A percentile compares a stretch with the other conserved stretches of the same genome.
Evolutionary conservation across 2,113 vertebrate genomes (phyloP).

Genomic region (Donacobius atricapilla): DNA sequence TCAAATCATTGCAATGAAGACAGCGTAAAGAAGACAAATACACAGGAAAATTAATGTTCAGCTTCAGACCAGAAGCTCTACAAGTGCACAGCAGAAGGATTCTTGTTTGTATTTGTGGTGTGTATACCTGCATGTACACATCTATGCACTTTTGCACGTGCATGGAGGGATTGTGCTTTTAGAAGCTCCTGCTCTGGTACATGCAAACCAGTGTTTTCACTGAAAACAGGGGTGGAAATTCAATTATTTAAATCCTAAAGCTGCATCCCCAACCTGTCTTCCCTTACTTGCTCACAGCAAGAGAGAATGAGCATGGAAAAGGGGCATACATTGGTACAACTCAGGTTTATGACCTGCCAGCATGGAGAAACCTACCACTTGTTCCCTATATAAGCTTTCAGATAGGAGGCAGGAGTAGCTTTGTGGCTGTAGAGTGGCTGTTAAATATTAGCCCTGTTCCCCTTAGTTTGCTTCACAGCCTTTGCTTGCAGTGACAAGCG

Average conservation of each 20-base stretch:
- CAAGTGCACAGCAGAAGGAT: neutral
- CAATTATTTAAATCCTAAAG: neutral
- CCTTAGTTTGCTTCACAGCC: neutral
- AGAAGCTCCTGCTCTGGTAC: neutral
- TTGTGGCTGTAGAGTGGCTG: neutral
- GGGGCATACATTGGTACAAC: neutral
- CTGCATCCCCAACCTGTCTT: neutral
- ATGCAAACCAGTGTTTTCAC: neutral
- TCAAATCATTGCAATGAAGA: neutral
- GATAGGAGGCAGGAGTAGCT: neutral
- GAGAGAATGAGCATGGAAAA: neutral
- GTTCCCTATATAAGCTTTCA: neutral
- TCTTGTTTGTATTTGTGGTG: neutral
- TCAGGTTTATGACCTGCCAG: neutral
- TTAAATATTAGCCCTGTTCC: neutral
- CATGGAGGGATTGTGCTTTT: neutral
- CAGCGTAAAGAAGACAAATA: neutral
- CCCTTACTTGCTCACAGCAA: neutral
- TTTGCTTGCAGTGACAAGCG: conserved; percentile 4
- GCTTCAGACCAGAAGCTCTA: neutral
- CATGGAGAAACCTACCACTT: neutral
- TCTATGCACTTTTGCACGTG: neutral
- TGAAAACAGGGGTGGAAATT: neutral
- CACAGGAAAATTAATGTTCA: neutral
- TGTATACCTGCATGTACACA: neutral